A percentile compares a stretch with the other conserved stretches of the same genome.
Conservation (phyloP, 2,113 vertebrate species). For the Ptilorrhoa leucosticta region DNA sequence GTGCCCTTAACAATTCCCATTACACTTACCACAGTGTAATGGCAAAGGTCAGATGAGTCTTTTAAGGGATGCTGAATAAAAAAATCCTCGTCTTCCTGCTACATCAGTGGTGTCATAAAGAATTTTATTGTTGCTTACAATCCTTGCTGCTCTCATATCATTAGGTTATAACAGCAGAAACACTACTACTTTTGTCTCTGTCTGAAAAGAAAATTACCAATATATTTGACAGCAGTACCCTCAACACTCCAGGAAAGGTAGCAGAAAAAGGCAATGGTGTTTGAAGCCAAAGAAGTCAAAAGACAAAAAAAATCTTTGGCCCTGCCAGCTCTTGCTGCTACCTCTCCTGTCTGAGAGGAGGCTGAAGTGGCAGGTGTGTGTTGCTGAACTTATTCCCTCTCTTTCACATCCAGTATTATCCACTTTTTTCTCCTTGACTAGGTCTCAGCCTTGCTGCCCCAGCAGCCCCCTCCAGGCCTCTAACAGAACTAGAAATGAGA, state of each 20-base stretch:
- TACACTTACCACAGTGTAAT: background rate
- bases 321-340: background rate
- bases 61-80: background rate
- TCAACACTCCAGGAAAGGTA: background rate
- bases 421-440: background rate
- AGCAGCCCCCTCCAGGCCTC: background rate
- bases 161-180: background rate
- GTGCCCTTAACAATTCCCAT: background rate
- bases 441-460: accelerated
- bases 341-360: background rate
- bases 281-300: background rate
- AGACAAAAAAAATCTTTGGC: background rate
- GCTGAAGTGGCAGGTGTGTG: background rate
- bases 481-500: background rate
- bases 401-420: background rate
- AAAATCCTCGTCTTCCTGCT: background rate
- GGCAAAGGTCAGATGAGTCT: background rate
- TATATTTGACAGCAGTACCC: background rate
- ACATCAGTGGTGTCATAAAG: background rate
- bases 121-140: background rate
- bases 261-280: background rate
- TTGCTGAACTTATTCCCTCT: background rate
- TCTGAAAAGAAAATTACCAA: background rate
- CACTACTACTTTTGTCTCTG: background rate
- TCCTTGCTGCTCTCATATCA: background rate